Evolutionary conservation across 2,888 invertebrate species (phyloP).

Genomic region (Aproaerema taeniolella): DNA sequence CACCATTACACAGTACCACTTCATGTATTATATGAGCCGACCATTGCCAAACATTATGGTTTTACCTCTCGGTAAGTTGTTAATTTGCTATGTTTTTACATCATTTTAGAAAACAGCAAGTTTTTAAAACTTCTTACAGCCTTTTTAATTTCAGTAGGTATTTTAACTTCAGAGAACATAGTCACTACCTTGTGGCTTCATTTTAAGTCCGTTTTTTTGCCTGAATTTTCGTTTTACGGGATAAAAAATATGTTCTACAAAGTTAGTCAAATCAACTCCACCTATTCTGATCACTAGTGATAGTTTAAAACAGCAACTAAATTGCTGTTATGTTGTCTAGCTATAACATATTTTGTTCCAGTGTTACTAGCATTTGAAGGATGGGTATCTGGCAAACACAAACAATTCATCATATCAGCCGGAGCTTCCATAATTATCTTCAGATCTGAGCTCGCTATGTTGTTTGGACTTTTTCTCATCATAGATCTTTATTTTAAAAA

Average conservation of each 20-base stretch:
- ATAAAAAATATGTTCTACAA: no score
- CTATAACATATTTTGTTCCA: constrained; percentile 69
- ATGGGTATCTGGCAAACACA: constrained; percentile 88
- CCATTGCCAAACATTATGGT: constrained; percentile 97
- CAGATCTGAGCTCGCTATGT: constrained; percentile 90
- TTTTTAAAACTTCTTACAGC: no score
- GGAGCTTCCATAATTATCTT: constrained; percentile 94
- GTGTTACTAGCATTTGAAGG: constrained; percentile 90
- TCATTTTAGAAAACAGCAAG: no score
- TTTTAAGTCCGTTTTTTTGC: no score
- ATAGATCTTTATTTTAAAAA: constrained; percentile 86
- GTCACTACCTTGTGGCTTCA: no score
- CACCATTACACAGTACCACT: constrained; percentile 96
- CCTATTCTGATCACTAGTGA: no score
- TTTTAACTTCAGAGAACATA: no score
- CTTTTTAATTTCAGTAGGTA: no score
- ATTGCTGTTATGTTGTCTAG: no score
- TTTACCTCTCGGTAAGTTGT: constrained; percentile 89
- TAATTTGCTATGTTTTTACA: background rate
- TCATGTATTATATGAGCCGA: constrained; percentile 97
- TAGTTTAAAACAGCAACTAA: no score
- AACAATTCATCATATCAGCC: constrained; percentile 88
- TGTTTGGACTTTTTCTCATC: constrained; percentile 90
- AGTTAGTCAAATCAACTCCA: no score
- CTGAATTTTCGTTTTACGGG: no score